A percentile compares a stretch with the other conserved stretches of the same genome.
Conservation (phyloP, 2,113 vertebrate genomes). For the Etheostoma spectabile region DNA sequence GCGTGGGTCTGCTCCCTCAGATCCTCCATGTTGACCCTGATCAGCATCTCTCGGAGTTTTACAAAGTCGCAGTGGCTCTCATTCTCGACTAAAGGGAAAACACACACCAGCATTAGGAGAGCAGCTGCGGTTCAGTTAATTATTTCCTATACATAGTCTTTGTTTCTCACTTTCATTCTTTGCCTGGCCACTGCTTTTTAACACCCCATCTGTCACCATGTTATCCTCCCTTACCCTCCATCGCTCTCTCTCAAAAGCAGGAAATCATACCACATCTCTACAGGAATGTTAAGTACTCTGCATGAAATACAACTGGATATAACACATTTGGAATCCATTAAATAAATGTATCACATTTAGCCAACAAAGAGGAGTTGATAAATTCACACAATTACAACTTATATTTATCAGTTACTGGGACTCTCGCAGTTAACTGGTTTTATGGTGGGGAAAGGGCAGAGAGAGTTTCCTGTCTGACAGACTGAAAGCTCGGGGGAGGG, state of each 20-base stretch:
- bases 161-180: conserved; percentile 14
- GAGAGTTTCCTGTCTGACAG: conserved; percentile 56
- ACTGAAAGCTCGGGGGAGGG: conserved; percentile 36
- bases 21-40: conserved; percentile 99
- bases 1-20: conserved; percentile 97
- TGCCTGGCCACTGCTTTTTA: conserved; percentile 5
- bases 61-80: conserved; percentile 98
- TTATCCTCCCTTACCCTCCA: conserved; percentile 28
- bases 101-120: not conserved
- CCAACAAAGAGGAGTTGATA: not conserved
- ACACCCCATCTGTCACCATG: conserved; percentile 54
- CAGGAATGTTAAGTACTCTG: conserved; percentile 50
- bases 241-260: conserved; percentile 34
- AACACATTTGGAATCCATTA: conserved; percentile 2
- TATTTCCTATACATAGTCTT: not conserved
- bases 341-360: not conserved
- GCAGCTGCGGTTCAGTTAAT: not conserved
- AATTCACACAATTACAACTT: too few relatives aligned
- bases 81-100: conserved; percentile 89
- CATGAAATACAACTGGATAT: not conserved
- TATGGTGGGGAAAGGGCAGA: conserved; percentile 39
- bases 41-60: conserved; percentile 96
- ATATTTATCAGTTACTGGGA: not conserved
- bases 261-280: conserved; percentile 34
- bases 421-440: conserved; percentile 28